phyloP scores from a whole-genome alignment of 2,888 invertebrate species.

The Nephrocerus scutellatus region DNA sequence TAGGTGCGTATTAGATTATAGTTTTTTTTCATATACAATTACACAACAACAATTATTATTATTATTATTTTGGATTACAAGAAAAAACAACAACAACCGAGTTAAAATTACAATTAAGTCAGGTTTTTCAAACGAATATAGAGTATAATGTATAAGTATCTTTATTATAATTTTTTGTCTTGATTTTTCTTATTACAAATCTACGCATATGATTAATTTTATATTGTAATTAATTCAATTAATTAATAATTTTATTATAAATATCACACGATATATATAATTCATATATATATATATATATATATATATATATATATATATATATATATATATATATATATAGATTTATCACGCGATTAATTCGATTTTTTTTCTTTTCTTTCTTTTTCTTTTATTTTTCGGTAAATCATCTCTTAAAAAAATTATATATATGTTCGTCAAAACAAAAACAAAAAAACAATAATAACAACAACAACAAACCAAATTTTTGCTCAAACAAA shows the following conservation, averaged over 20 bases:
- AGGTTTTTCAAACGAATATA: too few species aligned
- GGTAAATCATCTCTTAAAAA: constrained; percentile 39
- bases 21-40: too few species aligned
- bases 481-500: constrained; percentile 17
- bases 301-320: constrained; percentile 6
- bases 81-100: too few species aligned
- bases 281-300: constrained; percentile 11
- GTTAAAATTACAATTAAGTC: too few species aligned
- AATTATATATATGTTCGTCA: constrained; percentile 48
- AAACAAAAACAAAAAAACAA: constrained; percentile 23
- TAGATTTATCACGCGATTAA: constrained; percentile 43
- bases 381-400: constrained; percentile 44
- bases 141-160: too few species aligned
- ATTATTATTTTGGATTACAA: too few species aligned
- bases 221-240: neutral
- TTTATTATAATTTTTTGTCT: too few species aligned
- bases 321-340: constrained; percentile 2
- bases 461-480: constrained; percentile 15
- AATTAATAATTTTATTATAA: neutral
- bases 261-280: constrained; percentile 13
- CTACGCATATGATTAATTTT: neutral
- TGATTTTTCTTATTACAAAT: too few species aligned
- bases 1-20: too few species aligned
- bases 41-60: too few species aligned
- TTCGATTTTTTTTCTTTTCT: constrained; percentile 47